Percentiles rank a stretch among this genome's conserved stretches.
Conservation (phyloP, 2,888 invertebrate genomes). For the Limnephilus auricula region DNA sequence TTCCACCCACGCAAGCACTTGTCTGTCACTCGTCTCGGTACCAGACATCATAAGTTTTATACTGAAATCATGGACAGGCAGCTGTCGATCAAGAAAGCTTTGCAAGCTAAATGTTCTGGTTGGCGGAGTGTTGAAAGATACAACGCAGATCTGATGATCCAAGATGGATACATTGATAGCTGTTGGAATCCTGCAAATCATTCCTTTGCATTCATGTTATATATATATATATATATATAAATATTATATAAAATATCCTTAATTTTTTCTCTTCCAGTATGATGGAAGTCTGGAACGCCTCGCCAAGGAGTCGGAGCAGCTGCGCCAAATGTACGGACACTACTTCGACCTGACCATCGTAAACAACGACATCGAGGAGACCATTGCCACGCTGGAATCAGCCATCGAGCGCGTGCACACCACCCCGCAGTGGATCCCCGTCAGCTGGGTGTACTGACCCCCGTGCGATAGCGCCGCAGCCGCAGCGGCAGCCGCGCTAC, state of each 20-base stretch:
- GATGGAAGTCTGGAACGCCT: constrained; percentile 98
- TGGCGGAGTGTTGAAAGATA: too few species aligned
- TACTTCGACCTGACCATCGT: constrained; percentile 98
- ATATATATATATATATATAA: too few species aligned
- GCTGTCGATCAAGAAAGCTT: too few species aligned
- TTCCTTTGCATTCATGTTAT: neutral
- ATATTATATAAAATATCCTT: too few species aligned
- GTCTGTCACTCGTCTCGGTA: too few species aligned
- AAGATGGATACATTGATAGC: too few species aligned
- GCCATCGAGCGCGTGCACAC: constrained; percentile 94
- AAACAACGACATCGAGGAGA: constrained; percentile 97
- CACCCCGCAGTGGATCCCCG: constrained; percentile 98
- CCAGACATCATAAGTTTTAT: too few species aligned
- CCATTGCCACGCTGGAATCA: constrained; percentile 93
- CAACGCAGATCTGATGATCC: too few species aligned
- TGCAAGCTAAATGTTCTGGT: too few species aligned
- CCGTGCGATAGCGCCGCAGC: constrained; percentile 69
- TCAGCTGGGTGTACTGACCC: constrained; percentile 97
- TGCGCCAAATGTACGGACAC: constrained; percentile 98
- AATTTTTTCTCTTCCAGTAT: constrained; percentile 81
- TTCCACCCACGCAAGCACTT: neutral
- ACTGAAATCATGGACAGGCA: too few species aligned
- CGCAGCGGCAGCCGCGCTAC: constrained; percentile 64
- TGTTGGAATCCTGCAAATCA: too few species aligned
- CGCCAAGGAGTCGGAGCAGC: constrained; percentile 96